Evolutionary conservation across 2,797 vertebrate genomes (phyloP).

Genomic region (Hemitrygon akajei): DNA sequence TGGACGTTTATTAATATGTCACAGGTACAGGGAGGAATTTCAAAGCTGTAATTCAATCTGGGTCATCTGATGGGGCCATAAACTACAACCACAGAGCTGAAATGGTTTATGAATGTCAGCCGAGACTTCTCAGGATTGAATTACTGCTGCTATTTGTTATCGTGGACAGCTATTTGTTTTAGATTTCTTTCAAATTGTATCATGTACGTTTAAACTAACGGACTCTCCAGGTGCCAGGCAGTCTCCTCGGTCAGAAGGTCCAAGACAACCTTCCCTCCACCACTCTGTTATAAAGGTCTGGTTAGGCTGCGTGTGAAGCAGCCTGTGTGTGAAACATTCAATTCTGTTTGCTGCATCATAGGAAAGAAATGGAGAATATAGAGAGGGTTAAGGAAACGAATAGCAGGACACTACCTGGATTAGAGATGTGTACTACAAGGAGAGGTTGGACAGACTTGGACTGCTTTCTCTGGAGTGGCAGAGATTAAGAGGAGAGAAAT

Average conservation of each 20-base stretch:
- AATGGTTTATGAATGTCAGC: constrained; percentile 31
- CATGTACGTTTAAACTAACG: neutral
- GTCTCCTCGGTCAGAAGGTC: neutral
- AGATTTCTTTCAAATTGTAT: neutral
- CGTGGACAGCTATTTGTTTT: neutral
- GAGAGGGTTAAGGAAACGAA: too few relatives aligned
- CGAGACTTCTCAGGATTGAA: constrained; percentile 9
- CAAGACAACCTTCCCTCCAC: neutral
- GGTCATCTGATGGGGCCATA: constrained; percentile 12
- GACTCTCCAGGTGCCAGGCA: neutral
- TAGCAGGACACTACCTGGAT: too few relatives aligned
- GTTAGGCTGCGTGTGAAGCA: too few relatives aligned
- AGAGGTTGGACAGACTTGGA: too few relatives aligned
- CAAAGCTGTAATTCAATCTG: constrained; percentile 26
- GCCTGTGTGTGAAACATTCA: too few relatives aligned
- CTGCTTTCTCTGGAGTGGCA: too few relatives aligned
- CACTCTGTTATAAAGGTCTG: too few relatives aligned
- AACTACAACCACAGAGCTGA: neutral
- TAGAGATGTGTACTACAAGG: too few relatives aligned
- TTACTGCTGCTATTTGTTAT: constrained; percentile 22
- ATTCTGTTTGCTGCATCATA: too few relatives aligned
- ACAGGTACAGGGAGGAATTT: constrained; percentile 1
- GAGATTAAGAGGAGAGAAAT: too few relatives aligned
- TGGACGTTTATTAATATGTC: neutral
- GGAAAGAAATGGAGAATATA: too few relatives aligned